Conservation (phyloP, 1,140 invertebrate genomes). For the Asobara japonica region DNA sequence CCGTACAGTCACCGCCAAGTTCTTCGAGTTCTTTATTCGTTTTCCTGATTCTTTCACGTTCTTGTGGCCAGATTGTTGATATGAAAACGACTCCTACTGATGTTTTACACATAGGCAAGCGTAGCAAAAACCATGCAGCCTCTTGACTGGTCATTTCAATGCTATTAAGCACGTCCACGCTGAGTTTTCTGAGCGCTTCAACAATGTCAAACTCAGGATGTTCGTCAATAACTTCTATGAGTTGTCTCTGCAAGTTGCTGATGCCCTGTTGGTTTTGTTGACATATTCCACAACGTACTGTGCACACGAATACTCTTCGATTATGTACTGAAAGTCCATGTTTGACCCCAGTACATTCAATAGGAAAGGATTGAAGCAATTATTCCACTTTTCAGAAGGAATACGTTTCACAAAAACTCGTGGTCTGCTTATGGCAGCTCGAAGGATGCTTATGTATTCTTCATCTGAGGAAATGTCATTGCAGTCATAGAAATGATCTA, state of each 20-base stretch:
- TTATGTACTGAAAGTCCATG: constrained; percentile 57
- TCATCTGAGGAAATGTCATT: constrained; percentile 43
- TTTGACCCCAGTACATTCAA: constrained; percentile 49
- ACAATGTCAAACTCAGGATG: constrained; percentile 47
- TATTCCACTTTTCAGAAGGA: constrained; percentile 48
- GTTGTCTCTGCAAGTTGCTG: constrained; percentile 49
- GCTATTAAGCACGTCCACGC: constrained; percentile 28
- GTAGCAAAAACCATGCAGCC: constrained; percentile 50
- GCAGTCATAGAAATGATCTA: constrained; percentile 35
- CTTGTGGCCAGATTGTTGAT: constrained; percentile 25
- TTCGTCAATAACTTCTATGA: constrained; percentile 52
- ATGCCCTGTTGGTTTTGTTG: constrained; percentile 55
- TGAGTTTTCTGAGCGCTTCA: constrained; percentile 37
- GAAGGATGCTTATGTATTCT: constrained; percentile 28
- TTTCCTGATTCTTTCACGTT: constrained; percentile 23
- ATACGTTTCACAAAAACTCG: constrained; percentile 39
- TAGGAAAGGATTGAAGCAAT: constrained; percentile 54
- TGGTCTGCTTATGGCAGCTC: constrained; percentile 43
- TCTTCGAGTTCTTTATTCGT: constrained; percentile 23
- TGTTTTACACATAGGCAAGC: constrained; percentile 30
- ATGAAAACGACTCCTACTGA: constrained; percentile 20
- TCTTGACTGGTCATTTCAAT: constrained; percentile 42
- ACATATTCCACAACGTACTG: constrained; percentile 52
- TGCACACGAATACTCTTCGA: constrained; percentile 57
- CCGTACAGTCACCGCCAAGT: constrained; percentile 20